Percentiles rank a stretch among this genome's conserved stretches.
These are phyloP conservation scores for Euphydryas editha DNA, from an alignment of 2,888 invertebrate species.

Conservation along the genomic window DNA sequence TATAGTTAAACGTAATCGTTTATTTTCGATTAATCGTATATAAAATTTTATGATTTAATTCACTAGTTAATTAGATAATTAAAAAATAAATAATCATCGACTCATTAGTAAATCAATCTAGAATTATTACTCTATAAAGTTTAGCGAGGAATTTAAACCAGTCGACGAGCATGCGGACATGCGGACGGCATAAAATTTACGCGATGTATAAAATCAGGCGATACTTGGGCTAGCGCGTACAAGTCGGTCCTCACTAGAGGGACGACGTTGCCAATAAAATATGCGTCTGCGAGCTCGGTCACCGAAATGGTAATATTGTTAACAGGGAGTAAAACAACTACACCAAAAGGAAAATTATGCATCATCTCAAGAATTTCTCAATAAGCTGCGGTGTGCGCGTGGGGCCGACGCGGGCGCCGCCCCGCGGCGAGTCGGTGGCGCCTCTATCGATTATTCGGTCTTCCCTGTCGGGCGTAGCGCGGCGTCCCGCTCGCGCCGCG, in stretches of 20 bases:
- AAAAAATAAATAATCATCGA: not conserved
- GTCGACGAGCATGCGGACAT: conserved; percentile 25
- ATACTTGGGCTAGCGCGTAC: conserved; percentile 53
- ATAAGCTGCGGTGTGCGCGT: conserved; percentile 76
- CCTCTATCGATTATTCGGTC: conserved; percentile 68
- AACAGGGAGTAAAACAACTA: conserved; percentile 78
- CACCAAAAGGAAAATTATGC: conserved; percentile 78
- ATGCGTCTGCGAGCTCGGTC: conserved; percentile 71
- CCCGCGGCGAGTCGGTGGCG: conserved; percentile 73
- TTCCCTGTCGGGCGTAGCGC: conserved; percentile 54
- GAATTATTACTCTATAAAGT: conserved; percentile 37
- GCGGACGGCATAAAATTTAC: conserved; percentile 46
- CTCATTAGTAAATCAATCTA: conserved; percentile 33
- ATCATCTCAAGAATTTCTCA: conserved; percentile 82
- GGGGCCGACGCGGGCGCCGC: conserved; percentile 77
- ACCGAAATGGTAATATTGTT: conserved; percentile 81
- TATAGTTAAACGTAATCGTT: not conserved
- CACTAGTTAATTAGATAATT: not conserved
- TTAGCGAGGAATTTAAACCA: conserved; percentile 35
- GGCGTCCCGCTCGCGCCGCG: conserved; percentile 57
- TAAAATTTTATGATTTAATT: not conserved
- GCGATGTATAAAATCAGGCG: conserved; percentile 64
- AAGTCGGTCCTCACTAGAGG: conserved; percentile 51
- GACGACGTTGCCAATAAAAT: conserved; percentile 65
- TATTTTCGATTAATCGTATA: not conserved